Conservation (phyloP, 2,113 vertebrate genomes). For the Gymnarchus niloticus region DNA sequence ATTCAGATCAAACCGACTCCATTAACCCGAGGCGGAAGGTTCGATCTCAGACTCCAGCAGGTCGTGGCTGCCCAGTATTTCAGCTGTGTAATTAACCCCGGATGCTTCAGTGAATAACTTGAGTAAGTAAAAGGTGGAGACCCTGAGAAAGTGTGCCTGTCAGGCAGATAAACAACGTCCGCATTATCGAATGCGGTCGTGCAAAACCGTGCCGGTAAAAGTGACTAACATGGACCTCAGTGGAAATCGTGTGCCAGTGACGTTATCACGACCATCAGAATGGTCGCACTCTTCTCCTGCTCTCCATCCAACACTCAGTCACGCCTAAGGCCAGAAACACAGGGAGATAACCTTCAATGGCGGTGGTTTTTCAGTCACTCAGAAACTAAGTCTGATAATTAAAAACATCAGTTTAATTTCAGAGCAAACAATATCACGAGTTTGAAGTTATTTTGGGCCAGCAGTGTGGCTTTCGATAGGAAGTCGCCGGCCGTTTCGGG, state of each 20-base stretch:
- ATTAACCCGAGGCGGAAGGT: neutral
- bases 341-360: slow-evolving; percentile 18
- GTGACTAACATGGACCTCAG: neutral
- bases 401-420: no score
- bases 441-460: slow-evolving; percentile 11
- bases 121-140: neutral
- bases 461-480: neutral
- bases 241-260: neutral
- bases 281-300: neutral
- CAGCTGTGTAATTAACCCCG: neutral
- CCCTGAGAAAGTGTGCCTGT: neutral
- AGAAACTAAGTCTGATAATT: neutral
- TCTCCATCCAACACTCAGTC: neutral
- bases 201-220: neutral
- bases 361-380: neutral
- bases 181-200: neutral
- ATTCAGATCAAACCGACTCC: neutral
- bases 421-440: slow-evolving; percentile 7
- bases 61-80: neutral
- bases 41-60: neutral
- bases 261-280: neutral
- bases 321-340: neutral
- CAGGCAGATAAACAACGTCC: neutral
- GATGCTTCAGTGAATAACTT: neutral
- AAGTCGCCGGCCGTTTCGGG: slow-evolving; percentile 7